Evolutionary conservation across 2,113 vertebrate species (phyloP), one percentile per base, ranked within the genome.

Genomic region (Terrapene triunguis): DNA sequence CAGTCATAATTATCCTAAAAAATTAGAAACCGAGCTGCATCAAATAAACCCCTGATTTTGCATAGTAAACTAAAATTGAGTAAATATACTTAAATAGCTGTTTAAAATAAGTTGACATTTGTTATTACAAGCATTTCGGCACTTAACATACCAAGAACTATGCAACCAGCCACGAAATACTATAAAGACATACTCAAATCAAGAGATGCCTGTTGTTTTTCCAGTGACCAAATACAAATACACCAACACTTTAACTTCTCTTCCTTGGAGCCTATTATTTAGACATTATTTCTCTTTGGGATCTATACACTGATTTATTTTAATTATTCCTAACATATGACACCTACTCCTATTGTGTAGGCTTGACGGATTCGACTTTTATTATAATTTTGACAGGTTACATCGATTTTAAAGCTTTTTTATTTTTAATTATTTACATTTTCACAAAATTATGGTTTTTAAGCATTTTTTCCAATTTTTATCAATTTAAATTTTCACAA

Each of bases 1-100:
- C 98, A 98, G 47, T 98, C 97, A 96, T 97, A 98, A 91, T 98
- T 98, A 97, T 99, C 98, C 98, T 99, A 88, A 16, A 87, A 62
- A 87, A 62, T 55, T 19, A 35, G 5, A 88, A 80, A 88, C 10
- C 59, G 65, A 22, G 12, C 11, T 17, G 47, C 44, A 10, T 13
- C 57, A 59, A 80, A 59, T 84, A 84, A 84, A 88, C 11, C 3
- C 54, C 50, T 51, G 88, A 82, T 55, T 57, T 89, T 47, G 8
- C 35, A 76, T 11, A 7, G 72, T 1, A 78, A 81, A 80, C 17
- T 44, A 5, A 72, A 90, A 92, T 3, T 12, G 22, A 14, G 80
- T 65, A 92, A 89, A 38, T 72, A 87, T 54, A 48, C 1, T 81
- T 0, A 1, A 57, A 87, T 25, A 3, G 42, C 5, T 59, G 8